These are phyloP conservation scores for Ganaspis sp. DNA, from an alignment of 1,140 invertebrate species.

Conservation along the genomic window DNA sequence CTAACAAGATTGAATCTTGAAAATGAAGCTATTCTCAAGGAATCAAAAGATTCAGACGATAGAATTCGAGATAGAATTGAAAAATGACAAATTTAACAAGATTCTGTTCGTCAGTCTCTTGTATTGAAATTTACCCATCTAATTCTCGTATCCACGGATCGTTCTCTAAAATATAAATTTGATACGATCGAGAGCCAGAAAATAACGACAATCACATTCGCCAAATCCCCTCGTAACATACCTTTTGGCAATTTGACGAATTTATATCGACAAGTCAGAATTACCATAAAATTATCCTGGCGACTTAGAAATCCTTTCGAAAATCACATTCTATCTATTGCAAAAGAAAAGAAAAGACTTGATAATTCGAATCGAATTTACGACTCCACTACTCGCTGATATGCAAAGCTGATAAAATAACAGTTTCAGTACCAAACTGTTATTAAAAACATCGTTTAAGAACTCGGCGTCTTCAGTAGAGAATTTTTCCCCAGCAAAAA, in stretches of 20 bases:
- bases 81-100: background rate
- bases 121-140: background rate
- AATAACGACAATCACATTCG: background rate
- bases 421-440: background rate
- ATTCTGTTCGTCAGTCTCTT: background rate
- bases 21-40: no score
- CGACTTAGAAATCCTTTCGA: background rate
- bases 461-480: background rate
- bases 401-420: background rate
- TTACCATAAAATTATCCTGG: background rate
- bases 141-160: background rate
- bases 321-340: background rate
- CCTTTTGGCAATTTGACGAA: background rate
- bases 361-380: background rate
- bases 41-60: background rate
- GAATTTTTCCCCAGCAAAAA: background rate
- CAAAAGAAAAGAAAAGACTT: background rate
- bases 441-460: no score
- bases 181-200: background rate
- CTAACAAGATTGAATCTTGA: no score
- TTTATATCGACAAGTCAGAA: background rate
- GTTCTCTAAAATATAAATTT: conserved; percentile 6
- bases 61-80: no score
- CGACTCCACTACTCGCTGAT: background rate
- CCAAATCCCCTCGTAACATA: background rate